Conservation (phyloP, 2,888 invertebrate species). For the Fragum fragum region DNA sequence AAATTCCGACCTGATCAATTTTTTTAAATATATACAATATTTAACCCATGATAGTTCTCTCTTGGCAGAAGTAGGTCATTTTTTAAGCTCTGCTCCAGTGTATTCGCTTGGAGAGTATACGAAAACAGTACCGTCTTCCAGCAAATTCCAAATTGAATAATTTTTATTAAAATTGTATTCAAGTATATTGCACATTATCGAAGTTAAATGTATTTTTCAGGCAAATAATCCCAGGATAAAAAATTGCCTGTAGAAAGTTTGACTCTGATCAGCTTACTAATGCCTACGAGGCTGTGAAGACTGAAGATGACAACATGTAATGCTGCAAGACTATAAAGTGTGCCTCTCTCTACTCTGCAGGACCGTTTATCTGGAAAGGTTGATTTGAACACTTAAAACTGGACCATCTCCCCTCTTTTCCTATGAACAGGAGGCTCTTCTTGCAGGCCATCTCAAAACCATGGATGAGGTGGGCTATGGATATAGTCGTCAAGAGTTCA, state of each 20-base stretch:
- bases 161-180: too few species aligned
- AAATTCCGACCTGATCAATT: too few species aligned
- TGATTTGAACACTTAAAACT: conserved; percentile 23
- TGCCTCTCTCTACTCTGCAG: not conserved
- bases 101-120: too few species aligned
- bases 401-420: conserved; percentile 10
- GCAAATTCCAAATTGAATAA: too few species aligned
- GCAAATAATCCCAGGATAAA: not conserved
- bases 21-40: too few species aligned
- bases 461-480: conserved; percentile 40
- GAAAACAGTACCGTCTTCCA: too few species aligned
- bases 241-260: not conserved
- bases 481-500: conserved; percentile 8
- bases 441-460: conserved; percentile 10
- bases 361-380: conserved; percentile 17
- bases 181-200: too few species aligned
- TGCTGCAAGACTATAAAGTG: not conserved
- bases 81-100: too few species aligned
- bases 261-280: not conserved
- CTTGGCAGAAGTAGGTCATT: too few species aligned
- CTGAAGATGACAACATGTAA: not conserved
- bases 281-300: not conserved
- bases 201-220: too few species aligned
- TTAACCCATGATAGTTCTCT: too few species aligned
- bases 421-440: conserved; percentile 36